Percentiles rank a stretch among this genome's conserved stretches.
Evolutionary conservation across 1,140 invertebrate species (phyloP).

Genomic region (Micrasema longulum): DNA sequence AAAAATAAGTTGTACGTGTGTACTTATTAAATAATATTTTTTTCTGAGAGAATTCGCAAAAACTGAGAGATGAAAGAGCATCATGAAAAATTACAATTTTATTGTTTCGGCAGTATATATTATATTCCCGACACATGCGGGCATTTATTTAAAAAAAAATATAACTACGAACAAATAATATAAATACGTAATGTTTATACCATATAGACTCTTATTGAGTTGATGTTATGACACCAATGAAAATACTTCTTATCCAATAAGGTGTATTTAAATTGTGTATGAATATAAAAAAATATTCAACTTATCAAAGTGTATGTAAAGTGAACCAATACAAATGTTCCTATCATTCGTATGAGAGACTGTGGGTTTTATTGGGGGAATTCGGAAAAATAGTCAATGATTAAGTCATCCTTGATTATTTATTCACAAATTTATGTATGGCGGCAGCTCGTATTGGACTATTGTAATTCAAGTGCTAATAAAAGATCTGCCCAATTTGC

Average conservation of each 20-base stretch:
- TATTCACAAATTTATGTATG: constrained; percentile 14
- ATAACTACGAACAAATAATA: neutral
- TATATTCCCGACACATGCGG: too few species aligned
- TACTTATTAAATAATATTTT: too few species aligned
- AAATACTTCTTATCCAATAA: too few species aligned
- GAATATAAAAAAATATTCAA: neutral
- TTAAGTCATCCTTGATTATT: constrained; percentile 11
- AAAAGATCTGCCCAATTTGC: constrained; percentile 17
- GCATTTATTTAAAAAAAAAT: too few species aligned
- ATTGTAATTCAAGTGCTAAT: constrained; percentile 21
- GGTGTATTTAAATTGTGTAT: too few species aligned
- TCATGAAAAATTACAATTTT: too few species aligned
- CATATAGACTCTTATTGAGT: neutral
- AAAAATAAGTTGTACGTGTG: too few species aligned
- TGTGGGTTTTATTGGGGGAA: constrained; percentile 11
- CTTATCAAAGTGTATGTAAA: neutral
- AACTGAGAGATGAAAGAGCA: too few species aligned
- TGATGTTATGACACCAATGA: too few species aligned
- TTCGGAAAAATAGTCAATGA: neutral
- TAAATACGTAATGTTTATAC: neutral
- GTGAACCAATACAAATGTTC: neutral
- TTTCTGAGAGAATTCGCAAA: too few species aligned
- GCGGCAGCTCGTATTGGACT: neutral
- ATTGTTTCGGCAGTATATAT: too few species aligned
- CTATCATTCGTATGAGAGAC: constrained; percentile 7